Evolutionary conservation across 2,797 vertebrate species (phyloP).

Genomic region (Rhynchotus rufescens): DNA sequence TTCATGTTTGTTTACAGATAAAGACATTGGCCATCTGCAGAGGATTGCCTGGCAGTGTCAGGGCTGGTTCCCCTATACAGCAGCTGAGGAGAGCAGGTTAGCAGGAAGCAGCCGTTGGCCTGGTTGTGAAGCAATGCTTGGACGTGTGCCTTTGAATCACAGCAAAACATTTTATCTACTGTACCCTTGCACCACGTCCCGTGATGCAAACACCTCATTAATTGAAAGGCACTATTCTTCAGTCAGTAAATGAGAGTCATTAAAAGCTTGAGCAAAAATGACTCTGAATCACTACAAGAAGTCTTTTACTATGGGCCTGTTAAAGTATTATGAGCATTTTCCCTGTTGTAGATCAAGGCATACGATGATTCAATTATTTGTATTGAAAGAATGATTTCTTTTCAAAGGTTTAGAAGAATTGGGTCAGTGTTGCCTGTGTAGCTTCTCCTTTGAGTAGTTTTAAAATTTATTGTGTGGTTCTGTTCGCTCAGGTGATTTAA

Average conservation of each 20-base stretch:
- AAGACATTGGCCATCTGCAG: not conserved
- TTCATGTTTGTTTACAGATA: not conserved
- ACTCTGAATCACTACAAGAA: not conserved
- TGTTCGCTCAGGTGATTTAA: not conserved
- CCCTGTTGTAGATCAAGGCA: not conserved
- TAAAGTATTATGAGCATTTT: not conserved
- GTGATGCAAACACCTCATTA: not conserved
- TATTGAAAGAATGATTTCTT: not conserved
- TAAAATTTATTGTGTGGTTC: not conserved
- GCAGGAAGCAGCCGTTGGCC: not conserved
- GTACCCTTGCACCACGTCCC: not conserved
- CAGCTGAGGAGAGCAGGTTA: not conserved
- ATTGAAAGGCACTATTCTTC: not conserved
- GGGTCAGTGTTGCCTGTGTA: not conserved
- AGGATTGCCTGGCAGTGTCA: not conserved
- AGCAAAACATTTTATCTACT: not conserved
- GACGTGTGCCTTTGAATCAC: not conserved
- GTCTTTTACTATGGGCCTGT: not conserved
- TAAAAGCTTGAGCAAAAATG: not conserved
- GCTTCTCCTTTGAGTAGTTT: not conserved
- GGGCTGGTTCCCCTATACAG: not conserved
- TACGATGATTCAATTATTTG: not conserved
- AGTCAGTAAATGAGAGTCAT: not conserved
- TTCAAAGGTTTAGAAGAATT: not conserved
- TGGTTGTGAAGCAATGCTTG: not conserved